Base-by-base conservation (phyloP, 2,113 vertebrate genomes). In the Malurus cyaneus region DNA sequence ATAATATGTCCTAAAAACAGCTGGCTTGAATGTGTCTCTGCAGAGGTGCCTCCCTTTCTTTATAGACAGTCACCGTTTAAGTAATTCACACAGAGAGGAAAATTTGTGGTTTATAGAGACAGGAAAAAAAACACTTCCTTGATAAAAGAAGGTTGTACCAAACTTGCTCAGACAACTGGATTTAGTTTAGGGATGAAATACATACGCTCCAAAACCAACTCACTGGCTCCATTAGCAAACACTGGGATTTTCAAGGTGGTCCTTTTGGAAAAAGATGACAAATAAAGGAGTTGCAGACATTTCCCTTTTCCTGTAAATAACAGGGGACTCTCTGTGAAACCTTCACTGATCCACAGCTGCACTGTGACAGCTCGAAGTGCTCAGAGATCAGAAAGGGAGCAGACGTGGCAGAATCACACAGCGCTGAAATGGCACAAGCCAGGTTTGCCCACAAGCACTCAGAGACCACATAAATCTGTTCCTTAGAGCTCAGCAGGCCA, bases 401-500 rank as follows among this genome's bases (percentile, higher is more conserved):
- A 46, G 59, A 53, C 79, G 73, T 52, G 66, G 41, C 67, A 69
- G 53, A 92, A 54, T 18, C 5, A 15, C 7, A 14, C 19, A 62
- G 80, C 77, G 79, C 14, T 93, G 74, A 70, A 85, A 82, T 24
- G 57, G 57, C 39, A 57, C 80, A 59, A 91, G 46, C 44, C 4
- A 4, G 56, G n/a, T 57, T 86, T 31, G 15, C 77, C 78, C 65
- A 74, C 66, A 56, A 65, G 31, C 44, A 59, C 67, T 14, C 65
- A 82, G 65, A 44, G 53, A 46, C 46, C 12, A 24, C 54, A 53
- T 39, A 29, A 41, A 92, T 86, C 70, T 78, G 59, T 36, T 93
- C 49, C 50, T 94, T 70, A 77, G 88, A 79, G 80, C 89, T 88
- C 91, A 96, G 87, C 73, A 64, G 80, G 79, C 57, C 67, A 89